Evolutionary conservation across 2,888 invertebrate genomes (phyloP).

Genomic region (Drosophila gaucha): DNA sequence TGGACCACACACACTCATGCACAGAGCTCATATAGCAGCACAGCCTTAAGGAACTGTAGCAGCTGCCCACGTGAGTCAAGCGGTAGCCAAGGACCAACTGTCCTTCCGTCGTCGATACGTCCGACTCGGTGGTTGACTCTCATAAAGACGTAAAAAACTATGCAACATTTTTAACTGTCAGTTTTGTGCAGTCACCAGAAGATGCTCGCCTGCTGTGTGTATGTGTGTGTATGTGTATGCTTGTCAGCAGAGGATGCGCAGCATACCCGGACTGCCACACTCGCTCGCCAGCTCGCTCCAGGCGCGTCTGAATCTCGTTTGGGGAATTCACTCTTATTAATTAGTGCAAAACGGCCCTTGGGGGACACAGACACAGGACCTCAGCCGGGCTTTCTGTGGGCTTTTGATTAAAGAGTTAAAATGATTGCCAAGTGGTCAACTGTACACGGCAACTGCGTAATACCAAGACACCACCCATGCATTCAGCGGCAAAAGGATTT

Average conservation of each 20-base stretch:
- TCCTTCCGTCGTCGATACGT: constrained; percentile 8
- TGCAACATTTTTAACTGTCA: constrained; percentile 78
- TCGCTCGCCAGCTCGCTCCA: constrained; percentile 25
- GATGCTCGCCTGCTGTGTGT: constrained; percentile 25
- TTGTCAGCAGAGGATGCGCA: constrained; percentile 37
- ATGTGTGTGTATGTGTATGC: constrained; percentile 5
- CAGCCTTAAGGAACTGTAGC: constrained; percentile 55
- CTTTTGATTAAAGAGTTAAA: constrained; percentile 72
- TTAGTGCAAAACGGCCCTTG: constrained; percentile 81
- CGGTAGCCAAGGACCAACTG: constrained; percentile 27
- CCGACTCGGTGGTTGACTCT: constrained; percentile 74
- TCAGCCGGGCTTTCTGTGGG: constrained; percentile 49
- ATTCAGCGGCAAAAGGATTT: constrained; percentile 3
- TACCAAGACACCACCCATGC: constrained; percentile 1
- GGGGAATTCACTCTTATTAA: constrained; percentile 78
- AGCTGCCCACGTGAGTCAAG: constrained; percentile 62
- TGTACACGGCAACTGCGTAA: constrained; percentile 43
- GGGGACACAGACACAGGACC: constrained; percentile 52
- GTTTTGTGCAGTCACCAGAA: constrained; percentile 64
- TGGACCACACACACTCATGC: constrained; percentile 55
- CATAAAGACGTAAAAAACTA: constrained; percentile 77
- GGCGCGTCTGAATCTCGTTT: constrained; percentile 47
- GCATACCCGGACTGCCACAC: constrained; percentile 36
- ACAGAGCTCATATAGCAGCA: constrained; percentile 28
- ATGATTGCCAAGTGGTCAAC: constrained; percentile 62